Base-by-base conservation (phyloP, 1,140 invertebrate genomes). In the Glossosoma conforme region DNA sequence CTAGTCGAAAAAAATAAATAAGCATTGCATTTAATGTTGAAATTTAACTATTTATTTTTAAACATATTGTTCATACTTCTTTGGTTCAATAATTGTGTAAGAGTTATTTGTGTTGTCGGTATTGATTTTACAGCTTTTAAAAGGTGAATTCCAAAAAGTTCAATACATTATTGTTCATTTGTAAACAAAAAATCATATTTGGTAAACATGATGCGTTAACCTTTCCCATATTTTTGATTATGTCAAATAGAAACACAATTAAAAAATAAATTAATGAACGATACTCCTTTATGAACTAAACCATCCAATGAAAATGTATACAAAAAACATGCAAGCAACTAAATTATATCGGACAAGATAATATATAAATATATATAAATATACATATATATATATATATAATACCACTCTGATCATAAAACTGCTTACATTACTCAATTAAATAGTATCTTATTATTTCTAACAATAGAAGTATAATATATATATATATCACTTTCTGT, bases 401-500 rank as follows among this genome's bases (percentile, higher is more conserved):
- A 43, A 51, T 44, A 44, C 42, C 48, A 51, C 40, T 51, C 41
- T 44, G 48, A 51, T 51, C 48, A 51, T 52, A 45, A 52, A 52
- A 52, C 43, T 28, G 56, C 46, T 51, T 58, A 53, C 44, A 58
- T 53, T 43, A 53, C 25, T 57, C 55, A 44, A 49, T 58, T 58
- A 53, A 58, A 58, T 53, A 53, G 46, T 54, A 58, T 53, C 51
- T 47, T 58, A 58, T 53, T 46, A 58, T 58, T 25, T 58, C 56
- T 58, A 58, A 58, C 32, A 54, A 43, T 56, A 56, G 44, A 56
- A 52, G 51, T 56, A 52, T 56, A 51, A 51, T 58, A 54, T 58
- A 42, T n/a, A n/a, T n/a, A n/a, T 52, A 52, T 52, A 58, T 58
- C 56, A 58, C 56, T 58, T 52, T 58, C 47, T 50, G 56, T 58